Base-by-base conservation (phyloP, 2,113 vertebrate species). In the Pomatorhinus ruficollis region DNA sequence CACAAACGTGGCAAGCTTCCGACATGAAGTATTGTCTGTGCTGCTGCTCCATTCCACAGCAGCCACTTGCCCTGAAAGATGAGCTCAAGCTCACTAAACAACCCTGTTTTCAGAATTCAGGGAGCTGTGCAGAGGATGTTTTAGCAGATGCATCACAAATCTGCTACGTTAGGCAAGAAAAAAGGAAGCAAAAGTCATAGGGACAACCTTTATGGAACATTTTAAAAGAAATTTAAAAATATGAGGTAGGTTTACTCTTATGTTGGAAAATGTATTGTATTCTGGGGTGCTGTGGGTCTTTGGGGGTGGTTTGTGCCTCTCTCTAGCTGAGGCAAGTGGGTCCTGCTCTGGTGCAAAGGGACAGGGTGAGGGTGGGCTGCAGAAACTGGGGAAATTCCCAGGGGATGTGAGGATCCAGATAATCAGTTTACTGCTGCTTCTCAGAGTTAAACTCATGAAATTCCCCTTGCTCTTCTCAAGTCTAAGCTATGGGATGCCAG, bases 1-100 rank as follows among this genome's bases (percentile, higher is more conserved):
- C 16, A 3, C 88, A 95, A 97, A 70, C n/a, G 71, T 84, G 80
- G 75, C 68, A 11, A 81, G 70, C 92, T 95, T 30, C 93, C 27
- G 74, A 94, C 97, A 95, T 87, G 87, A 70, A 21, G 22, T 87
- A 69, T 89, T 78, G 65, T 93, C 40, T 1, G 14, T 90, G 93
- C 61, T 65, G 54, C 96, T 83, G 28, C 82, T 27, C 68, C 79
- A 7, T 56, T 94, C 49, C 25, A 28, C 56, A 65, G 57, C 79
- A 59, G 74, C 65, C 69, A 7, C 77, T 63, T 7, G 28, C 57
- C 40, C 59, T 87, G 57, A 57, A 76, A 71, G 56, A 56, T 3
- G 17, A 37, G 35, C 49, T 61, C 56, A 9, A 24, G 33, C 40
- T 76, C 56, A 6, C 40, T 37, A 4, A 89, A 68, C 4, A 5